Conservation (phyloP, 2,113 vertebrate genomes). For the Butastur rufipennis region DNA sequence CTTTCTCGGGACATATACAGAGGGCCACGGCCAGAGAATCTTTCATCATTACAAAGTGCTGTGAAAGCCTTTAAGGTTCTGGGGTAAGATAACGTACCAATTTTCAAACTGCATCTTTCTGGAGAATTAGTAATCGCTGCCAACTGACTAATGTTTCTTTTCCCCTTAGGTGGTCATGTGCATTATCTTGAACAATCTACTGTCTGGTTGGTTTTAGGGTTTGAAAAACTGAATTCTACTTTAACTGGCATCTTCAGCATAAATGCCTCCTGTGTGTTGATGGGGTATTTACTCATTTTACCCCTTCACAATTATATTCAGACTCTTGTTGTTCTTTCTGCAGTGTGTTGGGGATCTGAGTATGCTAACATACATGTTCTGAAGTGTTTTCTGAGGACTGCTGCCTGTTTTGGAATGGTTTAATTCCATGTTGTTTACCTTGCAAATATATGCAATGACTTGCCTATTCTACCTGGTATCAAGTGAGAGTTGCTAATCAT, state of each 20-base stretch:
- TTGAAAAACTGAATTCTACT: background rate
- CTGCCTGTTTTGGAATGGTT: background rate
- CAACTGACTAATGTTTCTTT: background rate
- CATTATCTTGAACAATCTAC: background rate
- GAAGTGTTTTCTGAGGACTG: background rate
- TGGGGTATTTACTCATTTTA: background rate
- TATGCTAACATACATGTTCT: background rate
- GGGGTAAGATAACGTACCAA: background rate
- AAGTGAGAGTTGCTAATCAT: background rate
- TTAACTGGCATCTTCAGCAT: background rate
- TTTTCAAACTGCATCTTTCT: background rate
- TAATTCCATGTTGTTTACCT: background rate
- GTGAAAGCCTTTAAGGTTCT: background rate
- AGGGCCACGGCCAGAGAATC: background rate
- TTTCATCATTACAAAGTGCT: background rate
- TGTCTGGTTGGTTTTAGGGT: background rate
- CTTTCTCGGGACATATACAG: background rate
- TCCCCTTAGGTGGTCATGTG: background rate
- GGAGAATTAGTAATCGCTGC: background rate
- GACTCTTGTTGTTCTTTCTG: background rate
- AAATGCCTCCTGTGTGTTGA: background rate
- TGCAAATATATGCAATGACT: background rate
- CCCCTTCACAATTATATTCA: background rate
- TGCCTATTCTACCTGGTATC: background rate
- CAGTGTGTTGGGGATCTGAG: background rate